These are phyloP conservation scores for Crypturellus tataupa DNA, from an alignment of 2,797 vertebrate species.

Conservation along the genomic window DNA sequence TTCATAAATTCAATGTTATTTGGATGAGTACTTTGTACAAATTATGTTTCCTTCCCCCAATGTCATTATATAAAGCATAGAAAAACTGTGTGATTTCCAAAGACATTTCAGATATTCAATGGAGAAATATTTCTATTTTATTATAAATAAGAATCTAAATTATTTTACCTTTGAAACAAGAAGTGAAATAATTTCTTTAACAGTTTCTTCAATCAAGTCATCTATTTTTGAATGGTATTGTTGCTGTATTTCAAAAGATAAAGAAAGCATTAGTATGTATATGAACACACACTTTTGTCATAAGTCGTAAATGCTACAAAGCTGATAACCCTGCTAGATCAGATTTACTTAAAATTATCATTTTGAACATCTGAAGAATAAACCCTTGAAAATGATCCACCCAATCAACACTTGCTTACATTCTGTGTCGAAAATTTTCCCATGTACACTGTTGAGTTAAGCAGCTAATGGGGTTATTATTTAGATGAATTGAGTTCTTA, in stretches of 20 bases:
- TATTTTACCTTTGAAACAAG: slow-evolving; percentile 93
- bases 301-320: slow-evolving; percentile 72
- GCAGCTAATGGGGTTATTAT: slow-evolving; percentile 97
- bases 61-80: neutral
- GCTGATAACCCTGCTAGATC: slow-evolving; percentile 73
- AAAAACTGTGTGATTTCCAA: neutral
- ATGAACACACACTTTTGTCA: slow-evolving; percentile 67
- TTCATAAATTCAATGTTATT: slow-evolving; percentile 2
- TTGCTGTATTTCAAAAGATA: slow-evolving; percentile 86
- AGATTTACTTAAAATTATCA: slow-evolving; percentile 80
- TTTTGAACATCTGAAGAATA: slow-evolving; percentile 81
- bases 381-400: slow-evolving; percentile 85
- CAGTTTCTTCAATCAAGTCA: slow-evolving; percentile 93
- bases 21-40: neutral
- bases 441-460: slow-evolving; percentile 91
- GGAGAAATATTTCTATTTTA: slow-evolving; percentile 1
- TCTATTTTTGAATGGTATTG: slow-evolving; percentile 99
- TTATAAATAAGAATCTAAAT: slow-evolving; percentile 45
- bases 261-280: slow-evolving; percentile 72
- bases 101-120: neutral
- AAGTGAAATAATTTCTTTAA: slow-evolving; percentile 94
- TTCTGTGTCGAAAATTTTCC: slow-evolving; percentile 86
- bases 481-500: slow-evolving; percentile 90
- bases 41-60: neutral
- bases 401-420: slow-evolving; percentile 82